A percentile compares a stretch with the other conserved stretches of the same genome.
Conservation (phyloP, 2,888 invertebrate species). For the Tuta absoluta region DNA sequence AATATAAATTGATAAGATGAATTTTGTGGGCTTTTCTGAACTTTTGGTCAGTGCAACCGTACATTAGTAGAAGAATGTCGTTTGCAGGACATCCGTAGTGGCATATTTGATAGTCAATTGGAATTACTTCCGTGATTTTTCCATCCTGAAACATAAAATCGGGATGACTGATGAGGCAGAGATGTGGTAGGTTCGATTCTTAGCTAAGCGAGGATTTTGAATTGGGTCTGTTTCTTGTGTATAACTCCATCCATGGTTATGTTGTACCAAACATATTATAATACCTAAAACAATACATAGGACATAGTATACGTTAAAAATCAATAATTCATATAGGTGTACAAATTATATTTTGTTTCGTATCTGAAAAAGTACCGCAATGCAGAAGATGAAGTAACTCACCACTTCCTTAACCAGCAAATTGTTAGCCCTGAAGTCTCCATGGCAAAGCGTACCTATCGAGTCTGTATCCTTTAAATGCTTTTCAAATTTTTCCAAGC, state of each 20-base stretch:
- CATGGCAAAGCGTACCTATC: slow-evolving; percentile 51
- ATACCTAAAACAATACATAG: too few relatives aligned
- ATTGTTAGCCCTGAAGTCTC: slow-evolving; percentile 63
- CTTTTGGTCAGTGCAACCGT: slow-evolving; percentile 45
- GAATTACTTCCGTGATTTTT: slow-evolving; percentile 44
- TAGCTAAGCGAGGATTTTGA: neutral
- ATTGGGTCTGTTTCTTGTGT: neutral
- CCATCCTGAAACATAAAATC: slow-evolving; percentile 45
- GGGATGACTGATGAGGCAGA: neutral
- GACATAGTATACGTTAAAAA: too few relatives aligned
- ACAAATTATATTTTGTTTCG: too few relatives aligned
- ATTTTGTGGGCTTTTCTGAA: slow-evolving; percentile 49
- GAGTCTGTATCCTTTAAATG: slow-evolving; percentile 40
- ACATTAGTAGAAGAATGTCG: slow-evolving; percentile 54
- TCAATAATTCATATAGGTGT: too few relatives aligned
- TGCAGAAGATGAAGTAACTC: slow-evolving; percentile 37
- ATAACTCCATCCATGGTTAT: neutral
- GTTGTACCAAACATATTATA: too few relatives aligned
- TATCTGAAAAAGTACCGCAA: too few relatives aligned
- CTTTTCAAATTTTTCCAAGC: slow-evolving; percentile 39
- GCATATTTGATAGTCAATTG: slow-evolving; percentile 53
- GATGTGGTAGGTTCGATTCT: neutral
- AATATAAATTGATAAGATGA: slow-evolving; percentile 50
- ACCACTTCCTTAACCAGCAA: slow-evolving; percentile 54
- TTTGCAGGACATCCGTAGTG: slow-evolving; percentile 49